Evolutionary conservation across 2,888 invertebrate genomes (phyloP).

Genomic region (Lepeophtheirus nordmannii): DNA sequence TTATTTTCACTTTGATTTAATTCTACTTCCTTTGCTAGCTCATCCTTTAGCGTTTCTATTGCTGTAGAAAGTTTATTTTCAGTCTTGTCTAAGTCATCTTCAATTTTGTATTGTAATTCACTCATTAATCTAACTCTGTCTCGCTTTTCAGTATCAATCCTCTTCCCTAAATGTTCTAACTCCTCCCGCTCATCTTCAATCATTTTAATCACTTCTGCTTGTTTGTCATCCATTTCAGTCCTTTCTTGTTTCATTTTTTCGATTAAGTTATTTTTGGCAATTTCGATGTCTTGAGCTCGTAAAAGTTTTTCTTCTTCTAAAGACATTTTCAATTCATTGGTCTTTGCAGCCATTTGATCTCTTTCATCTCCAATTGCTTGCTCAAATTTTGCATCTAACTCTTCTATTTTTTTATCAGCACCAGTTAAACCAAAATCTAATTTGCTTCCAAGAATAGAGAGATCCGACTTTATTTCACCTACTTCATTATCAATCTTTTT

Average conservation of each 20-base stretch:
- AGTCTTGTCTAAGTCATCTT: not conserved
- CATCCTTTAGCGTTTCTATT: not conserved
- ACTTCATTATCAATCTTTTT: not conserved
- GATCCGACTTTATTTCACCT: not conserved
- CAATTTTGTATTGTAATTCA: slow-evolving; percentile 13
- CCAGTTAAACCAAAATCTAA: slow-evolving; percentile 2
- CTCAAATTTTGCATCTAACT: not conserved
- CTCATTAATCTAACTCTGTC: not conserved
- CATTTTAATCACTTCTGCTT: slow-evolving; percentile 6
- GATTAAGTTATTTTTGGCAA: slow-evolving; percentile 15
- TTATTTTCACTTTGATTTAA: not conserved
- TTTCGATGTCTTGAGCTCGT: slow-evolving; percentile 20
- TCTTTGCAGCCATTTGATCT: not conserved
- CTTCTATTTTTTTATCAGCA: not conserved
- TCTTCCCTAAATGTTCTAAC: not conserved
- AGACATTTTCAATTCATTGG: slow-evolving; percentile 22
- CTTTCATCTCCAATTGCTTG: not conserved
- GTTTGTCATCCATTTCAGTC: not conserved
- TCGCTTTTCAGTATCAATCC: slow-evolving; percentile 15
- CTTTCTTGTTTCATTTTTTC: slow-evolving; percentile 17
- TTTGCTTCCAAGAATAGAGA: not conserved
- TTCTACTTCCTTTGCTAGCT: not conserved
- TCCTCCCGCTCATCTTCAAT: slow-evolving; percentile 17
- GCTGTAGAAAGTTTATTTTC: slow-evolving; percentile 10
- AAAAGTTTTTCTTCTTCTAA: slow-evolving; percentile 24